Evolutionary conservation across 2,113 vertebrate genomes (phyloP), one percentile per base, ranked within the genome.

Genomic region (Leptobrachium leishanense): DNA sequence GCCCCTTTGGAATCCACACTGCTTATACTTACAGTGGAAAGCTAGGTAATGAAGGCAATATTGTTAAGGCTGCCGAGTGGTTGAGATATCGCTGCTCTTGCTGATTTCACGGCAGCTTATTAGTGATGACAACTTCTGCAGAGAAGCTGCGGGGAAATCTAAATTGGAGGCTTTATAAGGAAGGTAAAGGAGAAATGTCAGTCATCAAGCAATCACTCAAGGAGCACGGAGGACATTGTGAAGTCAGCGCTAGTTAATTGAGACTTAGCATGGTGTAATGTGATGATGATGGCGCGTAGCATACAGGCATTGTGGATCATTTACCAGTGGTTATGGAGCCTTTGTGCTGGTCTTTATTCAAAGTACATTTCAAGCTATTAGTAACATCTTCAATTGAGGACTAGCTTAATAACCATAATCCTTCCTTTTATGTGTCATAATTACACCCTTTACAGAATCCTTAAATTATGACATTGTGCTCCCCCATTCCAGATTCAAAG

Each of bases 81-180:
- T 59, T 59, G 9, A 12, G 55, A 12, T 8, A 13, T 10, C 55
- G 10, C 11, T 12, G 55, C 11, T 68, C 39, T 43, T 68, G 65
- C 11, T 43, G 65, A 39, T 43, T 12, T 68, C 68, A 5, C 13
- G 10, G 62, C 9, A 39, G 62, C 31, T 70, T 15, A 50, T 70
- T 70, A 50, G 43, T 31, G n/a, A 70, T 70, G 68, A 70, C 43
- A n/a, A 5, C 43, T 15, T 40, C 13, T 50, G 13, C 43, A 13
- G 9, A 72, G 43, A 59, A 63, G 63, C 55, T 64, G 69, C 46
- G 13, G 20, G 76, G 76, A 77, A 70, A 70, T 46, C 7, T 70
- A 20, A 70, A 70, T 50, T 70, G 68, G 43, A 53, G 9, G 44
- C 15, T 6, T 31, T 7, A 31, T 46, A 70, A 70, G n/a, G 2